Evolutionary conservation across 2,113 vertebrate species (phyloP).

Genomic region (Nycticebus coucang): DNA sequence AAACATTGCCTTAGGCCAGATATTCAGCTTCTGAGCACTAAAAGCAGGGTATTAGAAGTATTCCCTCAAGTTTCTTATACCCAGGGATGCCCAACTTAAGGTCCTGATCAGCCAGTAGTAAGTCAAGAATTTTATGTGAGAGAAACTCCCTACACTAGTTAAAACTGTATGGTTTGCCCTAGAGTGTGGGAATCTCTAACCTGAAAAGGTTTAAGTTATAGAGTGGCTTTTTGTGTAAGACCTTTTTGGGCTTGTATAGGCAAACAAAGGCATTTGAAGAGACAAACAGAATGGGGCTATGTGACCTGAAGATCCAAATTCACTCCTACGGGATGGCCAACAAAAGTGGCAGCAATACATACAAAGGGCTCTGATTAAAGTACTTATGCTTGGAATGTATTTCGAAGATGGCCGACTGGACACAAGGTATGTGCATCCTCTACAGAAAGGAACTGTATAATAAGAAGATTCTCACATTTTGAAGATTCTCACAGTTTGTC

Average conservation of each 20-base stretch:
- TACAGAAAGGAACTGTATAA: no score
- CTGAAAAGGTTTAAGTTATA: neutral
- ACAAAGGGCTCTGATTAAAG: neutral
- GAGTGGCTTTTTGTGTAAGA: neutral
- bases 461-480: no score
- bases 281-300: neutral
- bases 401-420: no score
- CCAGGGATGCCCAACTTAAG: neutral
- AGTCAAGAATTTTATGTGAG: constrained; percentile 1
- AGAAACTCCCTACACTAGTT: neutral
- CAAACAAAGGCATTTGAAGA: neutral
- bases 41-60: neutral
- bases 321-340: neutral
- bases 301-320: neutral
- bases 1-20: neutral
- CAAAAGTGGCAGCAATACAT: neutral
- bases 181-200: neutral
- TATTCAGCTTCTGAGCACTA: neutral
- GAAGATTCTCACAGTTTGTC: no score
- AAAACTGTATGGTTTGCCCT: neutral
- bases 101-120: neutral
- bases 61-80: neutral
- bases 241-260: neutral
- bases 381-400: neutral
- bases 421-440: no score